Percentiles rank a stretch among this genome's conserved stretches.
These are phyloP conservation scores for Quadroppia sp. DNA, from an alignment of 2,888 invertebrate species.

Conservation along the genomic window DNA sequence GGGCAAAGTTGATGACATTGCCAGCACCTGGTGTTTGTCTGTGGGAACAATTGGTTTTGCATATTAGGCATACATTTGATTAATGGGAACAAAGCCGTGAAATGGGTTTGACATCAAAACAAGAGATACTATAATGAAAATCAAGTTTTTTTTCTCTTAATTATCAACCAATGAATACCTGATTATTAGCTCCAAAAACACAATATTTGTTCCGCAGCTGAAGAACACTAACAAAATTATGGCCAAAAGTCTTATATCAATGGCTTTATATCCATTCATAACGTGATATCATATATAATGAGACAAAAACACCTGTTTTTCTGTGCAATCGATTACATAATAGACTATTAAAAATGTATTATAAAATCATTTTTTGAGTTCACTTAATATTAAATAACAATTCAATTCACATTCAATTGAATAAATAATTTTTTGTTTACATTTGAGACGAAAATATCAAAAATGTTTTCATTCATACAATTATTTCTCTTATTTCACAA, in stretches of 20 bases:
- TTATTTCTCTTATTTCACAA: too few relatives aligned
- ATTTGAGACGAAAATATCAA: too few relatives aligned
- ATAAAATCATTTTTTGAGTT: too few relatives aligned
- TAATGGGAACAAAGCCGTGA: constrained; percentile 2
- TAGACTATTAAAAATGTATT: not conserved
- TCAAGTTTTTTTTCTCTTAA: not conserved
- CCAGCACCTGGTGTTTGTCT: constrained; percentile 70
- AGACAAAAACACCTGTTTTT: too few relatives aligned
- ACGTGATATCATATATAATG: too few relatives aligned
- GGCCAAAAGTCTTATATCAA: not conserved
- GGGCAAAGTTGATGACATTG: constrained; percentile 89
- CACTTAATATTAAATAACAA: too few relatives aligned
- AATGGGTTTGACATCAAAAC: constrained; percentile 1
- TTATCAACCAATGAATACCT: constrained; percentile 46
- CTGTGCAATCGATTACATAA: not conserved
- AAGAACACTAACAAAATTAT: constrained; percentile 36
- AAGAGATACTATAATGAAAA: not conserved
- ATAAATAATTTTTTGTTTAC: too few relatives aligned
- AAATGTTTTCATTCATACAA: too few relatives aligned
- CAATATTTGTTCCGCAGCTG: constrained; percentile 42
- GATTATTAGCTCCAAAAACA: constrained; percentile 38
- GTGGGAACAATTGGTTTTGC: too few relatives aligned
- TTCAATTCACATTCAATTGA: too few relatives aligned
- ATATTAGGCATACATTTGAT: too few relatives aligned
- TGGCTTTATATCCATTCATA: too few relatives aligned